Evolutionary conservation across 2,113 vertebrate genomes (phyloP).

Genomic region (Cyphomyrus plagiostoma): DNA sequence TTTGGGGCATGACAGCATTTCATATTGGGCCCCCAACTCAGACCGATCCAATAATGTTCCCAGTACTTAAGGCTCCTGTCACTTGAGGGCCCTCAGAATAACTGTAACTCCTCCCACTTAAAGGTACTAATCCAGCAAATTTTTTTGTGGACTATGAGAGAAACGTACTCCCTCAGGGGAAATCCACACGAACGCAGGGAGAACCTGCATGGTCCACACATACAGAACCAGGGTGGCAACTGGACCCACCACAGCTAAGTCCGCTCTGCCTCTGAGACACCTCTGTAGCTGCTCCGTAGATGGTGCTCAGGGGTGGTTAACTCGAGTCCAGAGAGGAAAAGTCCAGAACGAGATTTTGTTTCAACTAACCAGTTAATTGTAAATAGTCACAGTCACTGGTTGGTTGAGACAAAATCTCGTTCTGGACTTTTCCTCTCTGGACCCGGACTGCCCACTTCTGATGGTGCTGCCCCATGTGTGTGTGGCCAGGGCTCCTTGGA

Average conservation of each 20-base stretch:
- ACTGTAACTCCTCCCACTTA: background rate
- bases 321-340: background rate
- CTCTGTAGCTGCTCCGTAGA: background rate
- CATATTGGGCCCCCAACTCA: background rate
- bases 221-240: background rate
- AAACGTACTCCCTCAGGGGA: background rate
- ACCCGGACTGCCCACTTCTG: background rate
- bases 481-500: constrained; percentile 47
- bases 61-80: background rate
- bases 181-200: background rate
- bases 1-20: background rate
- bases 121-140: background rate
- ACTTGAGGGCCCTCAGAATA: background rate
- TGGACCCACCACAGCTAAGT: too few species aligned
- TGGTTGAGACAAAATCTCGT: background rate
- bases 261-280: background rate
- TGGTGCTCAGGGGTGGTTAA: background rate
- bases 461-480: background rate
- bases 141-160: background rate
- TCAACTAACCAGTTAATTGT: background rate
- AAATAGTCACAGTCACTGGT: background rate
- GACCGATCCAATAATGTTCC: too few species aligned
- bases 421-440: background rate
- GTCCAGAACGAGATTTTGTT: background rate
- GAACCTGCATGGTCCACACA: background rate